These are phyloP conservation scores for Bothrops alternatus DNA, from an alignment of 2,797 vertebrate species.

Conservation along the genomic window DNA sequence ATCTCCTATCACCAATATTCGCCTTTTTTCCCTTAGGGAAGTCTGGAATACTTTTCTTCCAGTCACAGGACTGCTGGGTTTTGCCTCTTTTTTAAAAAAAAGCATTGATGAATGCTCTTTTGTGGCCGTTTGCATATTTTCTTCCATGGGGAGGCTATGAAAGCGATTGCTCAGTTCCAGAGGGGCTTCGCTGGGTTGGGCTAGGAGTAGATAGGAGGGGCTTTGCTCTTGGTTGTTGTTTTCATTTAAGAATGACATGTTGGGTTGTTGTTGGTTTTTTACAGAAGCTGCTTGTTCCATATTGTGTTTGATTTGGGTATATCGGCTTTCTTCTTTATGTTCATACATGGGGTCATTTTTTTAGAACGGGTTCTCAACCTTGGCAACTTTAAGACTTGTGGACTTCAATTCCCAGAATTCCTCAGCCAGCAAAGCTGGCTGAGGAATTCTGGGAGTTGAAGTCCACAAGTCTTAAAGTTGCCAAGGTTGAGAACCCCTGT, in stretches of 20 bases:
- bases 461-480: too few species aligned
- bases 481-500: too few species aligned
- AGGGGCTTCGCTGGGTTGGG: not conserved
- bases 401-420: too few species aligned
- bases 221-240: too few species aligned
- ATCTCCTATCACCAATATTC: not conserved
- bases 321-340: not conserved
- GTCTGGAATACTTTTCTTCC: not conserved
- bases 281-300: too few species aligned
- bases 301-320: not conserved
- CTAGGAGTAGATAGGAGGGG: too few species aligned
- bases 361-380: too few species aligned
- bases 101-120: not conserved
- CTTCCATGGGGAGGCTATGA: not conserved
- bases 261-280: too few species aligned
- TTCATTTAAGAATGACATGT: too few species aligned
- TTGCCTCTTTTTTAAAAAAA: not conserved
- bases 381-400: too few species aligned
- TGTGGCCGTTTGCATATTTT: not conserved
- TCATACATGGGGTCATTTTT: not conserved
- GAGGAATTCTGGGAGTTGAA: too few species aligned
- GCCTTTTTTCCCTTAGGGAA: not conserved
- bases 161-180: not conserved
- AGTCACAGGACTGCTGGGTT: not conserved
- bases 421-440: too few species aligned